phyloP scores from a whole-genome alignment of 2,113 vertebrate genomes.

The Pomatostomus ruficeps region DNA sequence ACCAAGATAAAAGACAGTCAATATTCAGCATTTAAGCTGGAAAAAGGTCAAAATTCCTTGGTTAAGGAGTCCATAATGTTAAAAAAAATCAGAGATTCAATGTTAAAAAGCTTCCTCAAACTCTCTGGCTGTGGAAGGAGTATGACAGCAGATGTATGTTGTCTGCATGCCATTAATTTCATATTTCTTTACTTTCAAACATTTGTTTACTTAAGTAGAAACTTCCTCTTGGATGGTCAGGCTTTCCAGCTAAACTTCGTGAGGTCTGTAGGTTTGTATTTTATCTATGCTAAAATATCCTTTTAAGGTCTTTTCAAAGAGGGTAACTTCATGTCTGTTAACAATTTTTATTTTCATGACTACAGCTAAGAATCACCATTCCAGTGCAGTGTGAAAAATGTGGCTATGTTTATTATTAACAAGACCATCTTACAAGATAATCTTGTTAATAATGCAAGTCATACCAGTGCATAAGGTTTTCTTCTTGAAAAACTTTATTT shows the following conservation, averaged over 20 bases:
- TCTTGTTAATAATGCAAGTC: slow-evolving; percentile 11
- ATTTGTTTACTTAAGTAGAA: slow-evolving; percentile 6
- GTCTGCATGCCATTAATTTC: background rate
- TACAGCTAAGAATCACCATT: background rate
- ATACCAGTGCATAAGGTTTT: background rate
- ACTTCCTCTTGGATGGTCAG: background rate
- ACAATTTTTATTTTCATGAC: background rate
- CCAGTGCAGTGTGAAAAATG: background rate
- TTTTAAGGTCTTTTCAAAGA: background rate
- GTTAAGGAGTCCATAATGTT: background rate
- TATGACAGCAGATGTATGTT: background rate
- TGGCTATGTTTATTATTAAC: slow-evolving; percentile 43
- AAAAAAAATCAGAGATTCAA: background rate
- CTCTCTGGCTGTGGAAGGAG: background rate
- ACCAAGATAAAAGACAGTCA: background rate
- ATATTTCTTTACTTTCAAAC: background rate
- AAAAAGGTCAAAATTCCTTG: background rate
- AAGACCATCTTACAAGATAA: background rate
- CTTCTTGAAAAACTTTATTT: background rate
- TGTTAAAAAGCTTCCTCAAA: background rate
- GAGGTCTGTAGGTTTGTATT: background rate
- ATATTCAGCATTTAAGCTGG: background rate
- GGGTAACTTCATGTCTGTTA: background rate
- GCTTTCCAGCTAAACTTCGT: background rate
- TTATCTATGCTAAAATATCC: background rate